A percentile compares a stretch with the other conserved stretches of the same genome.
phyloP scores from a whole-genome alignment of 1,140 invertebrate species.

The Bombus difficillimus region DNA sequence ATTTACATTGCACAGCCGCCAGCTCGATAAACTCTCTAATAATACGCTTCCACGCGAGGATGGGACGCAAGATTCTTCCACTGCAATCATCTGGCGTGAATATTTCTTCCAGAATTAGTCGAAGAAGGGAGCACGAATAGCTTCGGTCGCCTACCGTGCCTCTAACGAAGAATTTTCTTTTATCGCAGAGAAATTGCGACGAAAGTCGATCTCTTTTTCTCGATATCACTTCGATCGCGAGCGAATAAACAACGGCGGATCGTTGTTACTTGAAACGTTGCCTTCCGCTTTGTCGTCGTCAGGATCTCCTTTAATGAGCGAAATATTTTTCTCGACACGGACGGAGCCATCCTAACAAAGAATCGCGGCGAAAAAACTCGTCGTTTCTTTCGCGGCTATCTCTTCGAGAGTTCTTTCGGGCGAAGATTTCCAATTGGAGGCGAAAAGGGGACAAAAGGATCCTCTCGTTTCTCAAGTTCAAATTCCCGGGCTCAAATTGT shows the following conservation, averaged over 20 bases:
- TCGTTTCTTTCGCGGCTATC: no score
- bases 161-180: background rate
- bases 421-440: background rate
- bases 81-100: background rate
- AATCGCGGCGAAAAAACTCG: background rate
- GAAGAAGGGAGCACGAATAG: background rate
- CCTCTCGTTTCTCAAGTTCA: slow-evolving; percentile 2
- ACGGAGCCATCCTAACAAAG: background rate
- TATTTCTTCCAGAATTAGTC: background rate
- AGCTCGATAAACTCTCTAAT: background rate
- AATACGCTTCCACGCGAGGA: background rate
- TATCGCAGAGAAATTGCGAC: background rate
- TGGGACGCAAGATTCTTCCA: background rate
- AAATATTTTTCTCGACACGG: background rate
- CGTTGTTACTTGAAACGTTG: background rate
- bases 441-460: background rate
- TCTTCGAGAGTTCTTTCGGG: background rate
- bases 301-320: background rate
- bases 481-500: slow-evolving; percentile 9
- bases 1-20: slow-evolving; percentile 3
- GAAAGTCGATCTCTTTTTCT: background rate
- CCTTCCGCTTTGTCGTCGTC: no score
- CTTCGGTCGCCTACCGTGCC: no score
- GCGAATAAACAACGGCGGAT: background rate
- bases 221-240: background rate